A percentile compares a stretch with the other conserved stretches of the same genome.
Conservation (phyloP, 2,797 vertebrate genomes). For the Dallia pectoralis region DNA sequence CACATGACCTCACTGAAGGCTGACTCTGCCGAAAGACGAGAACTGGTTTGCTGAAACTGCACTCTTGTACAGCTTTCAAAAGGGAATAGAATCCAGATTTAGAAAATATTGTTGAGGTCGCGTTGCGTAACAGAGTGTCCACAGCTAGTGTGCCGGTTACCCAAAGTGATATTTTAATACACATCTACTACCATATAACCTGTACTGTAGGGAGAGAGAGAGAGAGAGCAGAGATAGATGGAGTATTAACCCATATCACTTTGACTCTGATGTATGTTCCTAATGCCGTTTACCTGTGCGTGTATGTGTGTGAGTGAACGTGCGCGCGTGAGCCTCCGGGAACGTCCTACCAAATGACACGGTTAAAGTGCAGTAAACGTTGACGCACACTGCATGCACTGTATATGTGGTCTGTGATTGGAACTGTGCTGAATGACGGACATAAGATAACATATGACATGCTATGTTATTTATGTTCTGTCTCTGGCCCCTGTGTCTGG, state of each 20-base stretch:
- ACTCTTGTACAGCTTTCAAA: background rate
- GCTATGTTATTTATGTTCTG: constrained; percentile 99
- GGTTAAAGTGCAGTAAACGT: constrained; percentile 45
- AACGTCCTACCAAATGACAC: constrained; percentile 32
- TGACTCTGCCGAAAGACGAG: no score
- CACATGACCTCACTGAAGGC: no score
- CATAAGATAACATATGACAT: constrained; percentile 97
- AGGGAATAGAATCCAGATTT: background rate
- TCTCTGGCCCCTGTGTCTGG: constrained; percentile 60
- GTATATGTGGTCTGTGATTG: constrained; percentile 52
- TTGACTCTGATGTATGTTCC: constrained; percentile 77
- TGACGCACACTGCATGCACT: constrained; percentile 18
- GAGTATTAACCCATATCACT: constrained; percentile 96
- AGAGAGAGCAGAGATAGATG: constrained; percentile 84
- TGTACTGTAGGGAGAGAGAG: constrained; percentile 58
- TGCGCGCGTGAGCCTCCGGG: constrained; percentile 75
- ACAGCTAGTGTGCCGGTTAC: constrained; percentile 90
- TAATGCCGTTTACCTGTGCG: constrained; percentile 47
- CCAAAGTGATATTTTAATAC: constrained; percentile 98
- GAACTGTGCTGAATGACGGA: constrained; percentile 86
- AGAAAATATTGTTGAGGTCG: background rate
- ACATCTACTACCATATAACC: constrained; percentile 84
- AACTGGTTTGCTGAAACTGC: background rate
- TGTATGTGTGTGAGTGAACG: constrained; percentile 62
- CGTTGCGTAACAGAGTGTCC: constrained; percentile 61